These are phyloP conservation scores for Clanis bilineata DNA, from an alignment of 2,888 invertebrate species.

Conservation along the genomic window DNA sequence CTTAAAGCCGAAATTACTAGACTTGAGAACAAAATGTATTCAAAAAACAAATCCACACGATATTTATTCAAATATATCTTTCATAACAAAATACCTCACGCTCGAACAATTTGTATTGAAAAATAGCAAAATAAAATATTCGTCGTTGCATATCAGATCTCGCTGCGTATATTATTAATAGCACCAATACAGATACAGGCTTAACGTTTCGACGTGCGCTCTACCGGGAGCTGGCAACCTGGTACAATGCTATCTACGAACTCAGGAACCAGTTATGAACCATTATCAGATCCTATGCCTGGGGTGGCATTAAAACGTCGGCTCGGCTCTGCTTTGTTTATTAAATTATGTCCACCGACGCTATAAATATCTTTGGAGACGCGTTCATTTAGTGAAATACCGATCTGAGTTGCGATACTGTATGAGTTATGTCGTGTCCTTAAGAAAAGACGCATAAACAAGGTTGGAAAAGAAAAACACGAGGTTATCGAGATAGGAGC, in stretches of 20 bases:
- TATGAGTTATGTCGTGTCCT: conserved; percentile 72
- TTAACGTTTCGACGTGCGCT: conserved; percentile 63
- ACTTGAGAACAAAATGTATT: background rate
- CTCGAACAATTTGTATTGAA: conserved; percentile 32
- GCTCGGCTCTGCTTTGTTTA: conserved; percentile 78
- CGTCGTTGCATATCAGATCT: conserved; percentile 65
- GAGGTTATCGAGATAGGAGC: conserved; percentile 50
- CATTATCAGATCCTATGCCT: conserved; percentile 78
- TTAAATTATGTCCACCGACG: conserved; percentile 79
- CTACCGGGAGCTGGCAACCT: conserved; percentile 74
- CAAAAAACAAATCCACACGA: background rate
- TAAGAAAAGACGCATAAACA: conserved; percentile 59
- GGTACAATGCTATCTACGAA: conserved; percentile 78
- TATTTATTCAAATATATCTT: conserved; percentile 19
- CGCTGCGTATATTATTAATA: conserved; percentile 71
- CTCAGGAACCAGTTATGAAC: conserved; percentile 76
- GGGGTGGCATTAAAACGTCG: conserved; percentile 77
- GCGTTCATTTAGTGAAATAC: conserved; percentile 80
- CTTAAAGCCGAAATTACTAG: background rate
- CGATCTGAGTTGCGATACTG: conserved; percentile 72
- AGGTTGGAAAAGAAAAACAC: conserved; percentile 57
- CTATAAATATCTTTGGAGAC: conserved; percentile 73
- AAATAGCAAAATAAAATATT: conserved; percentile 42
- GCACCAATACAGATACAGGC: conserved; percentile 63
- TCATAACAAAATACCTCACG: conserved; percentile 19